Evolutionary conservation across 2,113 vertebrate genomes (phyloP), one percentile per base, ranked within the genome.

Genomic region (Pogonocichla stellata): DNA sequence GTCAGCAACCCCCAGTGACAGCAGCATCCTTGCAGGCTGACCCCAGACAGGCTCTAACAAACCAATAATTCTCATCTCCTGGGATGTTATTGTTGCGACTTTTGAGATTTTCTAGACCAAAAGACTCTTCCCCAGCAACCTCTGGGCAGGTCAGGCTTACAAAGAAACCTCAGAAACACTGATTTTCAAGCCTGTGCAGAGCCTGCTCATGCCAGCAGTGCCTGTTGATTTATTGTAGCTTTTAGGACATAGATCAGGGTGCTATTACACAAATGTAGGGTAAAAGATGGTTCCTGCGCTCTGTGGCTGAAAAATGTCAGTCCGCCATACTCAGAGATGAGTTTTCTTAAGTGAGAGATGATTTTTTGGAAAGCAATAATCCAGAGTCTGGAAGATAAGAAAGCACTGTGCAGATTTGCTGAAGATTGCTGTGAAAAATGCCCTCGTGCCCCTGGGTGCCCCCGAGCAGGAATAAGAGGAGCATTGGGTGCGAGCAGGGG

Each of bases 151-250:
- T 60, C 18, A 26, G 31, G 15, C 38, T 88, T 80, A 38, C 29
- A 64, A 47, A 73, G 40, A 89, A 78, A 53, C 43, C 73, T 80
- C 54, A 45, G 47, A 77, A 86, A 53, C 1, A 4, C 29, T 5
- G 3, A 16, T 82, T 81, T 85, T 65, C 45, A 87, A 42, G 38
- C 42, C 72, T 90, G 36, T 1, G 0, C 38, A 72, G 57, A 73
- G 47, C 16, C 26, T 64, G 25, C 12, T 86, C 8, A 13, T 0
- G 0, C 57, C 51, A 75, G 53, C 45, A 61, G 33, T 3, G 1
- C 42, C 34, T 51, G 19, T 34, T 70, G 54, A 56, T 90, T 77
- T 83, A 28, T 31, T 2, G 1, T 36, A 45, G 58, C 70, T 77
- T 90, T 57, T 66, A 70, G 67, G 74, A 61, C 26, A 6, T 34